These are phyloP conservation scores for Amiota mariae DNA, from an alignment of 2,888 invertebrate species.

Conservation along the genomic window DNA sequence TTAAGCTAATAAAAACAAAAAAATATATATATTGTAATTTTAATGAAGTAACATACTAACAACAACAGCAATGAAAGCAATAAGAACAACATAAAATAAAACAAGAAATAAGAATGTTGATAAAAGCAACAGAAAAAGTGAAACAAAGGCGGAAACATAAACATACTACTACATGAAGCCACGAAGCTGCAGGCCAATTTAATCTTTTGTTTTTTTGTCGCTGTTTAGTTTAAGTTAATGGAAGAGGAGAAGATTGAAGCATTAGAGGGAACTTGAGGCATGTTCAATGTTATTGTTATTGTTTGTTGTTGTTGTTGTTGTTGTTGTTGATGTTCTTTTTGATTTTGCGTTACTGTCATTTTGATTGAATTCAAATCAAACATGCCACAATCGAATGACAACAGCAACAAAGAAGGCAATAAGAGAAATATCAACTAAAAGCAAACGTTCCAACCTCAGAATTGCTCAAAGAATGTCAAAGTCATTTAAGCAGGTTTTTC, in stretches of 20 bases:
- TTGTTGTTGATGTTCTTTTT: too few relatives aligned
- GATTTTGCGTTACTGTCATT: conserved; percentile 55
- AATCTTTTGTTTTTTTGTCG: conserved; percentile 16
- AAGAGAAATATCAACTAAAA: conserved; percentile 28
- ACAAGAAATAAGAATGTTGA: not conserved
- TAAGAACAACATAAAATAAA: conserved; percentile 52
- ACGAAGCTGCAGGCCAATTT: conserved; percentile 55
- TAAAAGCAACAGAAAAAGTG: conserved; percentile 1
- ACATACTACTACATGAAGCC: conserved; percentile 31
- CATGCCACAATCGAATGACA: conserved; percentile 52
- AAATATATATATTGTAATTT: conserved; percentile 50
- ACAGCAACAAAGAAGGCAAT: conserved; percentile 41
- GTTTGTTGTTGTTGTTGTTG: conserved; percentile 25
- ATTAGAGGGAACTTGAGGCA: too few relatives aligned
- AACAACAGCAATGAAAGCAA: too few relatives aligned
- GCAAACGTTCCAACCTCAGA: conserved; percentile 35
- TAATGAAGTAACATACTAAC: conserved; percentile 47
- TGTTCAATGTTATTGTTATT: too few relatives aligned
- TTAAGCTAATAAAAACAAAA: conserved; percentile 58
- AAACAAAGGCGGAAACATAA: conserved; percentile 46
- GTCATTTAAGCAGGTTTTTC: conserved; percentile 60
- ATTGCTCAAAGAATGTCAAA: conserved; percentile 62
- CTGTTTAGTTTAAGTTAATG: too few relatives aligned
- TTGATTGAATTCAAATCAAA: conserved; percentile 73
- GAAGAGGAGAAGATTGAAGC: too few relatives aligned